These are phyloP conservation scores for Synergus umbraculus DNA, from an alignment of 2,888 invertebrate species.

Conservation along the genomic window DNA sequence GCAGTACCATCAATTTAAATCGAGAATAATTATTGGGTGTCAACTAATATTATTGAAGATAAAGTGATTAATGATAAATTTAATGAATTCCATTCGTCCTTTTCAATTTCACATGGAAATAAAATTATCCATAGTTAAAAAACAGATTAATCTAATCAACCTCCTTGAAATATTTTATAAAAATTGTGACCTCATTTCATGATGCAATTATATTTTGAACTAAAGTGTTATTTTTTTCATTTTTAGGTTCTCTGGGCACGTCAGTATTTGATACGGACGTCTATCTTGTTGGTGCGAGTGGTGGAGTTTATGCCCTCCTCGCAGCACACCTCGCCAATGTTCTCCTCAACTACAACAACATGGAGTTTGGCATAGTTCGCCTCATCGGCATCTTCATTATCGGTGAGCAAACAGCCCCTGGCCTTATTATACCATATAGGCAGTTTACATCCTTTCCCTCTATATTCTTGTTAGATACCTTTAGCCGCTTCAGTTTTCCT, in stretches of 20 bases:
- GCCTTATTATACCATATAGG: constrained; percentile 1
- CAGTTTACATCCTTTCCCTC: constrained; percentile 25
- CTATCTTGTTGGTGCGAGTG: constrained; percentile 97
- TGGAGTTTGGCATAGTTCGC: constrained; percentile 94
- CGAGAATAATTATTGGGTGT: not conserved
- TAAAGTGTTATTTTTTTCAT: constrained; percentile 41
- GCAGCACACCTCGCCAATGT: constrained; percentile 98
- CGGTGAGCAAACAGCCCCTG: constrained; percentile 80
- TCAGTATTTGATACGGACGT: constrained; percentile 96
- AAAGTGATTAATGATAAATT: not conserved
- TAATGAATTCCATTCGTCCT: not conserved
- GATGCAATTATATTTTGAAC: not conserved
- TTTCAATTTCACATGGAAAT: not conserved
- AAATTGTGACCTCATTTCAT: not conserved
- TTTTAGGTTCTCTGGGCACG: constrained; percentile 84
- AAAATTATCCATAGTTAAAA: not conserved
- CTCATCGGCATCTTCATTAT: constrained; percentile 94
- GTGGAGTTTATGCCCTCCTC: constrained; percentile 97
- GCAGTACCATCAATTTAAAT: not conserved
- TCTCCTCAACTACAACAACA: constrained; percentile 94
- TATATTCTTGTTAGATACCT: constrained; percentile 2
- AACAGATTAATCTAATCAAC: too few relatives aligned
- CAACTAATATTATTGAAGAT: not conserved
- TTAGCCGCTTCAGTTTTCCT: constrained; percentile 1
- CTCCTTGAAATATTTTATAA: too few relatives aligned